Conservation (phyloP, 2,888 invertebrate species). For the Drosophila bunnanda region DNA sequence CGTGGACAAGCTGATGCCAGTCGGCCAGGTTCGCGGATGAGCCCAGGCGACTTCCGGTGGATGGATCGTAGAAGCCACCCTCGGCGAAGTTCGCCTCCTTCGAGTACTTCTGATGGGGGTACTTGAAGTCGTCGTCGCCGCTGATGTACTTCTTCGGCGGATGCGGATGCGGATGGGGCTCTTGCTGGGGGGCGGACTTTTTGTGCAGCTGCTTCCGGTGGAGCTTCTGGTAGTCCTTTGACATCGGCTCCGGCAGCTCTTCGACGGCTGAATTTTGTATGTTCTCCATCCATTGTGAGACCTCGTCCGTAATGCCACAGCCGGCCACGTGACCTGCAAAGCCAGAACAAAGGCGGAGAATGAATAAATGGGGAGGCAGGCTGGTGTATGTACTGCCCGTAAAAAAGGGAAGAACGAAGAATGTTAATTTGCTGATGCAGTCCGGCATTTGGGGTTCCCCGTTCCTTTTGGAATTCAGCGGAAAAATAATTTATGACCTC, state of each 20-base stretch:
- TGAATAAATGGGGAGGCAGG: constrained; percentile 33
- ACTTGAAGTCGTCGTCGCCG: constrained; percentile 84
- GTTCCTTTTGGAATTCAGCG: constrained; percentile 36
- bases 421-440: constrained; percentile 72
- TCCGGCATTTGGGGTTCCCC: constrained; percentile 31
- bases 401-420: constrained; percentile 28
- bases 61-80: constrained; percentile 81
- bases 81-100: constrained; percentile 88
- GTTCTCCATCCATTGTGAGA: constrained; percentile 96
- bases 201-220: constrained; percentile 77
- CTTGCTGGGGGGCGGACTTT: constrained; percentile 56
- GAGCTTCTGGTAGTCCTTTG: constrained; percentile 80
- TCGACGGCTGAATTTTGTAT: constrained; percentile 92
- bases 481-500: constrained; percentile 76
- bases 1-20: constrained; percentile 84
- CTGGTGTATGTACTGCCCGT: constrained; percentile 28
- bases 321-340: constrained; percentile 91
- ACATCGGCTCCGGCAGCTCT: constrained; percentile 84
- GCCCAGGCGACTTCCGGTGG: constrained; percentile 78
- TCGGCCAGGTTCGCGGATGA: constrained; percentile 84
- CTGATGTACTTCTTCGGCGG: constrained; percentile 83
- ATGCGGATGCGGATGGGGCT: constrained; percentile 66
- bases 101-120: constrained; percentile 90
- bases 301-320: constrained; percentile 94
- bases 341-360: constrained; percentile 43